These are phyloP conservation scores for Aleiodes testaceus DNA, from an alignment of 2,888 invertebrate species.

Conservation along the genomic window DNA sequence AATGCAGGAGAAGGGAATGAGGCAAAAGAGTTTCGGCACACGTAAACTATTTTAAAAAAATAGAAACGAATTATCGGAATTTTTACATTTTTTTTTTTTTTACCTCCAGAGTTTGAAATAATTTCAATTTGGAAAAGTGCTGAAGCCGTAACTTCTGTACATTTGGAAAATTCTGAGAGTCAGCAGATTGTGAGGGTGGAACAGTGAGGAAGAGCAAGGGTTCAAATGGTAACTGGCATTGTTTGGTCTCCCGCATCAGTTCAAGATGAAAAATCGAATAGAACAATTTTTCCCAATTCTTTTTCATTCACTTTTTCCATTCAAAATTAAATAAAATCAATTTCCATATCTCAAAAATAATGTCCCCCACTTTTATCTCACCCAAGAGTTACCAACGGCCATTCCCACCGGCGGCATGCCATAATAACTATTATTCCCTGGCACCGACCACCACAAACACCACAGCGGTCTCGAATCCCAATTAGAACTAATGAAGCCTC, in stretches of 20 bases:
- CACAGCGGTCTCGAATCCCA: constrained; percentile 59
- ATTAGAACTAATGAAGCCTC: constrained; percentile 60
- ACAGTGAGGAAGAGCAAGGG: neutral
- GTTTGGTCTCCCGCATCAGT: constrained; percentile 11
- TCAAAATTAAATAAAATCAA: no score
- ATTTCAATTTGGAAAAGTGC: constrained; percentile 38
- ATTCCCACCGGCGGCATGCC: constrained; percentile 30
- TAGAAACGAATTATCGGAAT: constrained; percentile 7
- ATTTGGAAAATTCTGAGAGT: constrained; percentile 23
- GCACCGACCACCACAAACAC: constrained; percentile 43
- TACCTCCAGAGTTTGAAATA: neutral
- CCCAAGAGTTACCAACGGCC: constrained; percentile 39
- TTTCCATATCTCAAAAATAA: no score
- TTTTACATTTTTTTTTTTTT: neutral
- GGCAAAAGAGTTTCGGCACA: no score
- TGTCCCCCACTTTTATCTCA: neutral
- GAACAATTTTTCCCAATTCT: no score
- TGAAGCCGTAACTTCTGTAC: constrained; percentile 29
- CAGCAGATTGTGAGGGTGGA: constrained; percentile 20
- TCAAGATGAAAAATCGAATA: neutral
- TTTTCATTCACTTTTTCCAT: no score
- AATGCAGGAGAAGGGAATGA: neutral
- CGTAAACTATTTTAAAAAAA: neutral
- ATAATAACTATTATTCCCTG: constrained; percentile 38
- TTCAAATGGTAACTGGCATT: constrained; percentile 1